A percentile compares a stretch with the other conserved stretches of the same genome.
These are phyloP conservation scores for Carlito syrichta DNA, from an alignment of 2,113 vertebrate genomes.

Conservation along the genomic window DNA sequence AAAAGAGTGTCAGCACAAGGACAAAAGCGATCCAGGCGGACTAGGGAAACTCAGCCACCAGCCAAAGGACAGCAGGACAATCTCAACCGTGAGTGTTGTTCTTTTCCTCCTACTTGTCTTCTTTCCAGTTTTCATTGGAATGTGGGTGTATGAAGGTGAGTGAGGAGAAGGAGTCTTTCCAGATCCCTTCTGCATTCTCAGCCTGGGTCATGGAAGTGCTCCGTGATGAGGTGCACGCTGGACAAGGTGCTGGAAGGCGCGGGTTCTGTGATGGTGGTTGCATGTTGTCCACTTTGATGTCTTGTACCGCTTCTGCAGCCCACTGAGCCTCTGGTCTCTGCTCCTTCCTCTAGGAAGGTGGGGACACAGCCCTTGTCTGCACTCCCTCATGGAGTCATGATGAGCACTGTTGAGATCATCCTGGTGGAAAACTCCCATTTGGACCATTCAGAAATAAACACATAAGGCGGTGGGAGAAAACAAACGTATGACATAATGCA, in stretches of 20 bases:
- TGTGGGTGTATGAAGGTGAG: background rate
- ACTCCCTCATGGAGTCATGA: background rate
- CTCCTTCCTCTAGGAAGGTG: background rate
- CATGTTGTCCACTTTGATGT: background rate
- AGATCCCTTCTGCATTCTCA: background rate
- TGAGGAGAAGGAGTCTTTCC: background rate
- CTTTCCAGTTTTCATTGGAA: slow-evolving; percentile 7
- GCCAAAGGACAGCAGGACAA: background rate
- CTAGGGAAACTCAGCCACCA: background rate
- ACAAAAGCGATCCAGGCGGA: background rate
- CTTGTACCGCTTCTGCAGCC: background rate
- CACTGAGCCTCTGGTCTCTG: background rate
- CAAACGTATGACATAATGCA: background rate
- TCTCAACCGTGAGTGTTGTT: background rate
- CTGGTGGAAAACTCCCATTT: background rate
- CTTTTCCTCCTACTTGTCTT: background rate
- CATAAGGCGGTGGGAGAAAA: background rate
- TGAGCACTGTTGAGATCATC: background rate
- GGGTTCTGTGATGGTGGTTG: background rate
- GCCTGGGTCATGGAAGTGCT: background rate
- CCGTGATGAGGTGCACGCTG: background rate
- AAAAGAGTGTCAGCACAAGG: background rate
- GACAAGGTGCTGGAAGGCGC: background rate
- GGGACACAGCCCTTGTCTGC: background rate
- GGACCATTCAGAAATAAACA: background rate